Base-by-base conservation (phyloP, 2,113 vertebrate species). In the Dendropsophus ebraccatus region DNA sequence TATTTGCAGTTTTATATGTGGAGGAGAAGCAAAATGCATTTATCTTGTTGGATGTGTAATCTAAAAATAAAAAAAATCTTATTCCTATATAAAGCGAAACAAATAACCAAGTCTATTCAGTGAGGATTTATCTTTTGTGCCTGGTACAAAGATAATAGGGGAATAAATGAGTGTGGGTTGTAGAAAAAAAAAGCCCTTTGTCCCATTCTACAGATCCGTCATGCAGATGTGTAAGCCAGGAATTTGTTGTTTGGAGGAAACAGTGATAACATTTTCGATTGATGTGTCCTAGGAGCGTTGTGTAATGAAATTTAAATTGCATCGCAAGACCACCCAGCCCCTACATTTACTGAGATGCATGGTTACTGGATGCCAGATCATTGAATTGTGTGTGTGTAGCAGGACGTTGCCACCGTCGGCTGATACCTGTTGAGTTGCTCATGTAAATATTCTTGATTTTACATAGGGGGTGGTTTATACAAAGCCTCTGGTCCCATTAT, bases 231-330 rank as follows among this genome's bases (percentile, higher is more conserved):
- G 85, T 87, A 60, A 87, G 67, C 78, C 67, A 37, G 52, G 85
- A 81, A 81, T 81, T 74, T 87, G 78, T 74, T 87, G 67, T 87
- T 74, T 87, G 85, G 85, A 70, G 60, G 77, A 28, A 73, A 58
- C 70, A 70, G 70, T 6, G 76, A 87, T 87, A 81, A 81, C 67
- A 81, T 87, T 81, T 87, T 81, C 50, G 45, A 74, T 60, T 41
- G 84, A 86, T 70, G 69, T 62, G 78, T 87, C 77, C 70, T 56
- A 77, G 1, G 52, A 87, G n/a, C 65, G 25, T 25, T 81, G 78
- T 25, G 85, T 87, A 87, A 87, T 81, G 77, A 86, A 72, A 73
- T 86, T 81, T 70, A 81, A 86, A 86, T 86, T 74, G 19, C 77
- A 30, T 32, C 21, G 35, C 14, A 60, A 80, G 84, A 86, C 84